phyloP scores from a whole-genome alignment of 2,113 vertebrate species.

The Aspidoscelis tigris region DNA sequence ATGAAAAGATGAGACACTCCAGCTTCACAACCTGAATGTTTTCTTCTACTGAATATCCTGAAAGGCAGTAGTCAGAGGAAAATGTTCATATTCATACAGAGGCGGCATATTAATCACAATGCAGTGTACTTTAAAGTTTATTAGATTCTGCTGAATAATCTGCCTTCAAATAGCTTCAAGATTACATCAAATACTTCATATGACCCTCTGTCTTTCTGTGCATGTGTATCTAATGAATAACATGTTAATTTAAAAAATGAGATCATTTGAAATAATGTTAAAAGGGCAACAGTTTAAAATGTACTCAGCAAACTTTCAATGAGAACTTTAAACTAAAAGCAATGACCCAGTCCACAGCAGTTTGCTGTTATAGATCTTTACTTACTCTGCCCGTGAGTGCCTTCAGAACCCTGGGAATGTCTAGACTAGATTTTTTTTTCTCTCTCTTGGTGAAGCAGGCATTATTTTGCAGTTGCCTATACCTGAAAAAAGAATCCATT shows the following conservation, averaged over 20 bases:
- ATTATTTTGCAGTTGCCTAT: neutral
- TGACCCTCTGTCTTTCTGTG: constrained; percentile 17
- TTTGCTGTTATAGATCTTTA: neutral
- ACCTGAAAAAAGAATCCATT: neutral
- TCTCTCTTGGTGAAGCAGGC: too few species aligned
- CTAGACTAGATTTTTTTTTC: neutral
- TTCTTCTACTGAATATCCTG: constrained; percentile 20
- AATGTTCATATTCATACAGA: constrained; percentile 24
- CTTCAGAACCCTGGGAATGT: neutral
- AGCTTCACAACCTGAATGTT: neutral
- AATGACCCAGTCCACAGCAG: neutral
- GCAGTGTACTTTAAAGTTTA: constrained; percentile 46
- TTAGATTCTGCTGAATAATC: constrained; percentile 53
- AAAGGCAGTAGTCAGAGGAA: constrained; percentile 18
- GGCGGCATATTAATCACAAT: constrained; percentile 40
- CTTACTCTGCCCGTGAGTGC: neutral
- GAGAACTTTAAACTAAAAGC: constrained; percentile 50
- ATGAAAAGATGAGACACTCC: neutral
- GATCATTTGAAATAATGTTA: constrained; percentile 61
- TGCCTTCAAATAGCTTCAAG: constrained; percentile 54
- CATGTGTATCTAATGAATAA: constrained; percentile 58
- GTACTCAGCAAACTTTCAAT: constrained; percentile 51
- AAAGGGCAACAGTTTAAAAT: constrained; percentile 37
- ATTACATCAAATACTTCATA: constrained; percentile 51
- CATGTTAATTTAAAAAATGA: constrained; percentile 56